Base-by-base conservation (phyloP, 2,113 vertebrate species). In the Centrocercus urophasianus region DNA sequence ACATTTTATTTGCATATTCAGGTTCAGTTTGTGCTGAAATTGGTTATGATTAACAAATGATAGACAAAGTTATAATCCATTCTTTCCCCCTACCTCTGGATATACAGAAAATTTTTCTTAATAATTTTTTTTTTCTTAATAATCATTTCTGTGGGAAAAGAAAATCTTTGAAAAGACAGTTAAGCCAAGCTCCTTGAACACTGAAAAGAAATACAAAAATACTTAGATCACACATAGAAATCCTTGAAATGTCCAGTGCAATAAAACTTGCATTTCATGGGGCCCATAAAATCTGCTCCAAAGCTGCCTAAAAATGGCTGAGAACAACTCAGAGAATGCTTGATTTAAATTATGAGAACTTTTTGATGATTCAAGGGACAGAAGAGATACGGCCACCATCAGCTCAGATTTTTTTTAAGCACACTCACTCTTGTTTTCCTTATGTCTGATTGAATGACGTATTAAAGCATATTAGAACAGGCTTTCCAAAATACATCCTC, bases 1-100 rank as follows among this genome's bases (percentile, higher is more conserved):
- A 82, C 93, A 83, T 97, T 96, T 97, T 98, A 96, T 98, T 98
- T 97, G 81, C 73, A 75, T 92, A 76, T 93, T 96, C n/a, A 86
- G 54, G 60, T 86, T 97, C 81, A 93, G 88, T 97, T 91, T 96
- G 67, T 93, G 87, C 79, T 95, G 88, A 97, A 97, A 97, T 96
- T 85, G 96, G 85, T 83, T 96, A 80, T 93, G 73, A 95, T 96
- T 96, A 95, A 85, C 90, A 96, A 97, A 91, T 96, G 95, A 97
- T 91, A 93, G 74, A 91, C 91, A 92, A 92, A 71, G 71, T 95
- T 92, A 86, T 90, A 83, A 95, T 78, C 82, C 83, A 87, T 88
- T 73, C 38, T 77, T 89, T 92, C 95, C 84, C 82, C 63, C 74
- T 96, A 90, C 48, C 42, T 79, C 52, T 76, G 75, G 95, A 93